Evolutionary conservation across 2,797 vertebrate species (phyloP).

Genomic region (Ficedula albicollis): DNA sequence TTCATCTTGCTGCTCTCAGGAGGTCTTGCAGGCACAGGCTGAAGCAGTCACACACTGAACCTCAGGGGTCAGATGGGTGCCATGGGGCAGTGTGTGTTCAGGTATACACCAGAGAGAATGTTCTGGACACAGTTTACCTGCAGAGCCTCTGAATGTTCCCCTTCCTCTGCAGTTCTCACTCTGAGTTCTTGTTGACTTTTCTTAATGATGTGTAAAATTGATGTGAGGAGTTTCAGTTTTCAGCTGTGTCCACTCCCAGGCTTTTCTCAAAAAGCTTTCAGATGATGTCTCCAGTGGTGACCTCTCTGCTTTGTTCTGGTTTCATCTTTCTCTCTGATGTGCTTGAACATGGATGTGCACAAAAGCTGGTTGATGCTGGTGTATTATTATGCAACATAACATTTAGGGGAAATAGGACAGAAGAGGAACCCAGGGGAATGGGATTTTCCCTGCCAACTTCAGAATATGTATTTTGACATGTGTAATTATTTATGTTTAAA

Average conservation of each 20-base stretch:
- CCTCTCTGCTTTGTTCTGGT: background rate
- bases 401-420: background rate
- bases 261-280: background rate
- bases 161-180: background rate
- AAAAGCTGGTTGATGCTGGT: background rate
- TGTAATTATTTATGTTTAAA: background rate
- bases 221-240: background rate
- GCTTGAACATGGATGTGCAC: background rate
- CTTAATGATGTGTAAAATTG: background rate
- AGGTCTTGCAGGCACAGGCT: background rate
- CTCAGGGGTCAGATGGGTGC: background rate
- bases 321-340: background rate
- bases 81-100: background rate
- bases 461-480: background rate
- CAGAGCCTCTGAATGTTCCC: background rate
- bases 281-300: background rate
- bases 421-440: background rate
- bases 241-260: background rate
- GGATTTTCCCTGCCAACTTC: background rate
- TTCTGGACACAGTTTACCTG: background rate
- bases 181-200: background rate
- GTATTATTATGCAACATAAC: background rate
- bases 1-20: background rate
- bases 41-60: background rate
- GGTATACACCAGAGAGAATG: background rate